A percentile compares a stretch with the other conserved stretches of the same genome.
Evolutionary conservation across 2,113 vertebrate genomes (phyloP).

Genomic region (Hemiscyllium ocellatum): DNA sequence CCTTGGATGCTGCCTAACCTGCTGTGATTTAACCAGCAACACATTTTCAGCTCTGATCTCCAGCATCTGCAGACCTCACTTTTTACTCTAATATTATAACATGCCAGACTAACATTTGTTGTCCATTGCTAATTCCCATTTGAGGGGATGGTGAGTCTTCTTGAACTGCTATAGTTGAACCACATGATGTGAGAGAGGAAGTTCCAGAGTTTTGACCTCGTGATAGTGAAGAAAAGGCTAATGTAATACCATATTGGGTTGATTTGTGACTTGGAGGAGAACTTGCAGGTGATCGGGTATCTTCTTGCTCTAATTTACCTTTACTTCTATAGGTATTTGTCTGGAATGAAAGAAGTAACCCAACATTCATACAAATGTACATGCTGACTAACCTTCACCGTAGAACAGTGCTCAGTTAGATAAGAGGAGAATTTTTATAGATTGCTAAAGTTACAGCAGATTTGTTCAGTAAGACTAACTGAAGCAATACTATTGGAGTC

Average conservation of each 20-base stretch:
- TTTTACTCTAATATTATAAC: no score
- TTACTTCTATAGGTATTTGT: not conserved
- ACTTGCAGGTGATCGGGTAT: not conserved
- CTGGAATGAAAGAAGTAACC: not conserved
- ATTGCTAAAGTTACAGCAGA: not conserved
- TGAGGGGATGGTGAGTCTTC: no score
- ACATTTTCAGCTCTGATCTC: no score
- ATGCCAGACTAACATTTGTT: no score
- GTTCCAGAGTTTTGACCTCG: not conserved
- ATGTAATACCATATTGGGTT: not conserved
- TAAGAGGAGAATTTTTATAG: not conserved
- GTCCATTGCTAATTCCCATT: no score
- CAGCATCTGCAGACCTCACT: no score
- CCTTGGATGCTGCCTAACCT: no score
- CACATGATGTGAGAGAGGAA: not conserved
- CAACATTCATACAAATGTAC: not conserved
- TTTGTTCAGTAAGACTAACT: not conserved
- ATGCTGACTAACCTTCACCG: not conserved
- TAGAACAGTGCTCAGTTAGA: not conserved
- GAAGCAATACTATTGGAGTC: not conserved
- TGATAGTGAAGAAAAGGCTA: not conserved
- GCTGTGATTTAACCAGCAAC: no score
- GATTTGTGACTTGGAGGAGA: not conserved
- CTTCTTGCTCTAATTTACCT: not conserved
- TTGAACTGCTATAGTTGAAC: not conserved